These are phyloP conservation scores for Oncorhynchus nerka DNA, from an alignment of 2,113 vertebrate genomes.

Conservation along the genomic window DNA sequence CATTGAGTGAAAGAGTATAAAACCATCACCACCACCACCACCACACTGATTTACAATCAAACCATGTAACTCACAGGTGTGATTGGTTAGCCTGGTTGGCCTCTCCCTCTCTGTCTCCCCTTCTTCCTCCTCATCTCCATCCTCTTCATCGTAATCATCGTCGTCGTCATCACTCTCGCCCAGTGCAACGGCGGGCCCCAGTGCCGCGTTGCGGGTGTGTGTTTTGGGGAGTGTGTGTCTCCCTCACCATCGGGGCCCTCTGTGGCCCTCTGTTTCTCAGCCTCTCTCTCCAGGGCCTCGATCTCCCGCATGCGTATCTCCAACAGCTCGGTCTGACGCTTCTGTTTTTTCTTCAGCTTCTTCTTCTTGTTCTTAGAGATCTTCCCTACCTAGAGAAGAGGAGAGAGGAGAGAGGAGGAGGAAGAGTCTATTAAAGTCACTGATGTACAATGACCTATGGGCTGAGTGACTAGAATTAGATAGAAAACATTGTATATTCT, in stretches of 20 bases:
- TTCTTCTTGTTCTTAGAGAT: conserved; percentile 99
- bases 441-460: too few species aligned
- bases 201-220: conserved; percentile 11
- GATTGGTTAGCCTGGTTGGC: conserved; percentile 74
- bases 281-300: conserved; percentile 93
- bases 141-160: conserved; percentile 66
- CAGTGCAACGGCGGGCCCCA: conserved; percentile 59
- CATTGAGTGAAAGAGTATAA: too few species aligned
- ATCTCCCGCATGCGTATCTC: conserved; percentile 96
- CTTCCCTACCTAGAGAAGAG: conserved; percentile 84
- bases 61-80: conserved; percentile 70
- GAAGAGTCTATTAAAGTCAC: background rate
- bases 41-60: too few species aligned
- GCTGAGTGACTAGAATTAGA: too few species aligned
- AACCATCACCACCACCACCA: too few species aligned
- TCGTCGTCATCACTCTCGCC: conserved; percentile 77
- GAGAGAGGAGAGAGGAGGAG: too few species aligned
- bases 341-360: conserved; percentile 98
- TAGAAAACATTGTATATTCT: too few species aligned
- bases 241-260: conserved; percentile 14
- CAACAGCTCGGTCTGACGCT: conserved; percentile 93
- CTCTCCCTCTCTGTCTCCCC: conserved; percentile 59
- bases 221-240: too few species aligned
- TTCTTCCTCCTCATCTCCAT: conserved; percentile 69
- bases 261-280: conserved; percentile 78